A percentile compares a stretch with the other conserved stretches of the same genome.
Conservation (phyloP, 2,888 invertebrate genomes). For the Elaeidobius kamerunicus region DNA sequence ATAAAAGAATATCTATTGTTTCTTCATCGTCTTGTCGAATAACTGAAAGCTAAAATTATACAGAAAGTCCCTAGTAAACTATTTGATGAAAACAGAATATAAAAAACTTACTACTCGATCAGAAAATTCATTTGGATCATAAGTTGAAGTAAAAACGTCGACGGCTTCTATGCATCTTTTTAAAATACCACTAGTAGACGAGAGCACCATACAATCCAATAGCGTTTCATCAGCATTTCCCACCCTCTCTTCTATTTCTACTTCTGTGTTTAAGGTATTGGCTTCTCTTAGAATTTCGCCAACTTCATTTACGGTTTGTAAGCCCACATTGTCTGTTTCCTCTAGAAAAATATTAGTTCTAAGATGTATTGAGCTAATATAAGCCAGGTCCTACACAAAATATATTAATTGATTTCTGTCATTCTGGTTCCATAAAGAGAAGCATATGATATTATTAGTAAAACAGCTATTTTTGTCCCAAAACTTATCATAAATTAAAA, state of each 20-base stretch:
- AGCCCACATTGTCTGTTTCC: slow-evolving; percentile 33
- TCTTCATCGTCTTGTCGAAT: slow-evolving; percentile 42
- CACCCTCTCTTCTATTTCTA: slow-evolving; percentile 40
- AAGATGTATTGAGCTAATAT: neutral
- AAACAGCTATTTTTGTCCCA: neutral
- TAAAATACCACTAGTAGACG: slow-evolving; percentile 43
- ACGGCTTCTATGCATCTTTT: slow-evolving; percentile 44
- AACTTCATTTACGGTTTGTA: slow-evolving; percentile 38
- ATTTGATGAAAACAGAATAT: too few relatives aligned
- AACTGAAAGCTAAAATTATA: slow-evolving; percentile 28
- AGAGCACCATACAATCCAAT: slow-evolving; percentile 43
- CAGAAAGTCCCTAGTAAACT: too few relatives aligned
- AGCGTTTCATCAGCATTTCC: slow-evolving; percentile 45
- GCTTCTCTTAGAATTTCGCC: slow-evolving; percentile 40
- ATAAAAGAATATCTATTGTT: slow-evolving; percentile 45
- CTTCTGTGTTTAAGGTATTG: slow-evolving; percentile 40
- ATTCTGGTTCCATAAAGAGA: neutral
- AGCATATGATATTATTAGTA: neutral
- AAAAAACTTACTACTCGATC: slow-evolving; percentile 48
- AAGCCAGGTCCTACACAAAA: neutral
- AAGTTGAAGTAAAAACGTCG: slow-evolving; percentile 49
- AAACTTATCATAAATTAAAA: neutral
- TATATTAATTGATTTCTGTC: neutral
- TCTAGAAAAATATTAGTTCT: slow-evolving; percentile 21
- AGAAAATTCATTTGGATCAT: slow-evolving; percentile 53